Base-by-base conservation (phyloP, 1,140 invertebrate genomes). In the Diabrotica undecimpunctata region DNA sequence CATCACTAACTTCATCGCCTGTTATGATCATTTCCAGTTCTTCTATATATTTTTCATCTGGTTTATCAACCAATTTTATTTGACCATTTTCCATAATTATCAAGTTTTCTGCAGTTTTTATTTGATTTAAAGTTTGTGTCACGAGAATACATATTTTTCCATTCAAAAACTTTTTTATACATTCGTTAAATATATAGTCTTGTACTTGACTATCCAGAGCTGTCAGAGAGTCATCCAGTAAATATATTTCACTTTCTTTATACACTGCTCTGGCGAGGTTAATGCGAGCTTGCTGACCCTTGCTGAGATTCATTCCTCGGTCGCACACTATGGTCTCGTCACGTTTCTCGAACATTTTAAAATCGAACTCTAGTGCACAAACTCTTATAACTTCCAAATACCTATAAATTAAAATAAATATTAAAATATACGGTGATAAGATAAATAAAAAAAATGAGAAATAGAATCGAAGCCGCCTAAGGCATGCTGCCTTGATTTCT, bases 251-350 rank as follows among this genome's bases (percentile, higher is more conserved):
- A 7, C 88, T 87, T 78, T 90, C 84, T 60, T 86, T 84, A 78
- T 95, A 95, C 5, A 95, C 83, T 9, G 92, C 87, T 61, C 93
- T 85, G 0, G 94, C 94, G 38, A 96, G 80, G 74, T 93, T 95
- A 5, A 98, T 90, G 71, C 95, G 85, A 0, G 95, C 94, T 72
- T 93, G 89, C 80, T 98, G 96, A 53, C 96, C 93, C 41, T 92
- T 92, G 70, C 89, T 92, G 5, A 93, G 78, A 39, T 86, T 87
- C 11, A 88, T 84, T 56, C 93, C 93, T 78, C 88, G 83, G 73
- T 96, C 93, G 37, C 90, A 91, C 3, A 95, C 89, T 14, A 92
- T 78, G 0, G 92, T 94, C 70, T 85, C 82, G 73, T 95, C 93
- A n/a, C 90, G 87, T 67, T 84, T 79, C 12, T 84, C 82, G 67